phyloP scores from a whole-genome alignment of 2,797 vertebrate species.

The Caiman crocodilus region DNA sequence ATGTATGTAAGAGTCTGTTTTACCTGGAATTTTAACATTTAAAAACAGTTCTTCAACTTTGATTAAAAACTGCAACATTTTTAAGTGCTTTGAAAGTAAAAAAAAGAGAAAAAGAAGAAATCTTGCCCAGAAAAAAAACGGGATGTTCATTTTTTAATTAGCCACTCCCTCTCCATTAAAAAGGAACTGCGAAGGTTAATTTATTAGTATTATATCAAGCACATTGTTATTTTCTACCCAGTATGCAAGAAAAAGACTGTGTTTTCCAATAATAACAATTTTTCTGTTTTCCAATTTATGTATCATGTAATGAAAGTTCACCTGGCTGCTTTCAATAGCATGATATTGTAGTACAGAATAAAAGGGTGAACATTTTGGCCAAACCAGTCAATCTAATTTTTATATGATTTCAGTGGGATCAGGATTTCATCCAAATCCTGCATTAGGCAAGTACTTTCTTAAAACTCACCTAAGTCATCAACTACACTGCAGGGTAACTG shows the following conservation, averaged over 20 bases:
- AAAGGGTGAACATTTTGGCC: not conserved
- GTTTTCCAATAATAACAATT: not conserved
- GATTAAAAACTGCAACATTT: too few species aligned
- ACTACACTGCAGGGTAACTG: not conserved
- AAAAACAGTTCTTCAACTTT: too few species aligned
- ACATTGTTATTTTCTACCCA: not conserved
- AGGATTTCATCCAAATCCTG: not conserved
- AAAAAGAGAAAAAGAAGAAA: too few species aligned
- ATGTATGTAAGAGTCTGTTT: too few species aligned
- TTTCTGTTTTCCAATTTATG: not conserved
- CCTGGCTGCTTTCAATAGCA: not conserved
- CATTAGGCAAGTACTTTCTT: not conserved
- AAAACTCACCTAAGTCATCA: not conserved
- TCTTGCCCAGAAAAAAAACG: too few species aligned
- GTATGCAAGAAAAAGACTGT: not conserved
- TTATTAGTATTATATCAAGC: not conserved
- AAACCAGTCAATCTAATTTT: not conserved
- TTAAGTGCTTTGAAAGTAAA: too few species aligned
- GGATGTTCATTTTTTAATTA: too few species aligned
- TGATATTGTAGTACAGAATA: not conserved
- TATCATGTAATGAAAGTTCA: not conserved
- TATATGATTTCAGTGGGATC: not conserved
- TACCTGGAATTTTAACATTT: too few species aligned
- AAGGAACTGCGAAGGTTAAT: not conserved
- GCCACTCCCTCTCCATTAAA: not conserved